Conservation (phyloP, 2,797 vertebrate genomes). For the Ceyx erithaca region DNA sequence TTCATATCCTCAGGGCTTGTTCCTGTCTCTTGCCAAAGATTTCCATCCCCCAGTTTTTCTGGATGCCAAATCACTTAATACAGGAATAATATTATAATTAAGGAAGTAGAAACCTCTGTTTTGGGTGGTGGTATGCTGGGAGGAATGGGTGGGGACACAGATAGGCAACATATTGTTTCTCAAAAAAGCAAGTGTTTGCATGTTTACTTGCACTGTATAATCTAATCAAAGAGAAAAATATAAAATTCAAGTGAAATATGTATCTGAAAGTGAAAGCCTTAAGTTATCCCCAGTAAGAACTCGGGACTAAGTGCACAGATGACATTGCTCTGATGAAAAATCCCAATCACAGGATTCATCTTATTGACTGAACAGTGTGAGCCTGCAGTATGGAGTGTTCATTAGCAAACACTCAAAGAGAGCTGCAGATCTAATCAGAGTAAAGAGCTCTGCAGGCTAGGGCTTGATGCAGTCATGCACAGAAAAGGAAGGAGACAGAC, state of each 20-base stretch:
- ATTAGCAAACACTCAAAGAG: background rate
- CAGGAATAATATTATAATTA: constrained; percentile 13
- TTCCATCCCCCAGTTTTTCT: background rate
- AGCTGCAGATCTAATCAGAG: background rate
- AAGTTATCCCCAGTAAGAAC: background rate
- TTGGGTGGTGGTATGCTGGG: background rate
- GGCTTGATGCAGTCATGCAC: background rate
- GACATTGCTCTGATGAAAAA: background rate
- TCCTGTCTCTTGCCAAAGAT: background rate
- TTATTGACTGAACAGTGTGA: background rate
- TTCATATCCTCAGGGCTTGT: background rate
- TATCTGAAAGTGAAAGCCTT: background rate
- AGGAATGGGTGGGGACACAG: background rate
- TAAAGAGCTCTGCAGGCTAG: background rate
- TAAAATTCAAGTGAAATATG: background rate
- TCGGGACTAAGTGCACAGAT: background rate
- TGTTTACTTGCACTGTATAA: background rate
- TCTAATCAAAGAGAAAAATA: background rate
- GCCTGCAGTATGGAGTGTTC: accelerated
- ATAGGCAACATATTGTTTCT: background rate
- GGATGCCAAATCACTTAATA: constrained; percentile 11
- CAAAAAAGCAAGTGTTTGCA: background rate
- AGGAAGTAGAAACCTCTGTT: background rate
- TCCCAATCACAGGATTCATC: background rate
- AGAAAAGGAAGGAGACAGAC: background rate